Percentiles rank a stretch among this genome's conserved stretches.
These are phyloP conservation scores for Phorcus lineatus DNA, from an alignment of 2,888 invertebrate species.

Conservation along the genomic window DNA sequence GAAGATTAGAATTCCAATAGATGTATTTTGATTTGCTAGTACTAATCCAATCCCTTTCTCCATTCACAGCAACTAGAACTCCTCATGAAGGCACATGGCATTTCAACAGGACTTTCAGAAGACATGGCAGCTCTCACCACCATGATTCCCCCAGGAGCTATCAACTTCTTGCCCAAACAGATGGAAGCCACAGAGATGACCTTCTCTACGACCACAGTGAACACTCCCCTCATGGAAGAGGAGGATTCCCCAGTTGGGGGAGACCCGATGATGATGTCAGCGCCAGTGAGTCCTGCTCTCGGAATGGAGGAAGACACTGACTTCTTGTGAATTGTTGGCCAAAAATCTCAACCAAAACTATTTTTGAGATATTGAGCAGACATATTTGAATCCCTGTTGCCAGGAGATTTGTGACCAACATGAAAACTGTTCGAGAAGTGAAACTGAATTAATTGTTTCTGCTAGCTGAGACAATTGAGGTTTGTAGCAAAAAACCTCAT, in stretches of 20 bases:
- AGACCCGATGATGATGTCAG: slow-evolving; percentile 69
- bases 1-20: too few relatives aligned
- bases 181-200: slow-evolving; percentile 9
- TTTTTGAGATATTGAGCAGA: too few relatives aligned
- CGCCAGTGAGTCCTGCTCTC: slow-evolving; percentile 56
- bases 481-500: too few relatives aligned
- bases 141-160: slow-evolving; percentile 40
- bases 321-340: slow-evolving; percentile 27
- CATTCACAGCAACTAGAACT: slow-evolving; percentile 67
- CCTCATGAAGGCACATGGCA: slow-evolving; percentile 62
- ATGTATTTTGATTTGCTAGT: too few relatives aligned
- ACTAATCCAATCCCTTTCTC: slow-evolving; percentile 2
- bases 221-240: slow-evolving; percentile 51
- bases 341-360: too few relatives aligned
- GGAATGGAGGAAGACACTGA: slow-evolving; percentile 47
- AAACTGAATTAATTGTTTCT: too few relatives aligned
- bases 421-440: too few relatives aligned
- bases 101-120: slow-evolving; percentile 49
- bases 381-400: too few relatives aligned
- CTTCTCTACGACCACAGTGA: slow-evolving; percentile 20
- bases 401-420: too few relatives aligned
- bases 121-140: slow-evolving; percentile 45
- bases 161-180: slow-evolving; percentile 25
- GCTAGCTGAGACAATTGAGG: too few relatives aligned
- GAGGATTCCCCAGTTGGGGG: slow-evolving; percentile 64